Evolutionary conservation across 1,140 invertebrate species (phyloP).

Genomic region (Ostrea denselamellosa): DNA sequence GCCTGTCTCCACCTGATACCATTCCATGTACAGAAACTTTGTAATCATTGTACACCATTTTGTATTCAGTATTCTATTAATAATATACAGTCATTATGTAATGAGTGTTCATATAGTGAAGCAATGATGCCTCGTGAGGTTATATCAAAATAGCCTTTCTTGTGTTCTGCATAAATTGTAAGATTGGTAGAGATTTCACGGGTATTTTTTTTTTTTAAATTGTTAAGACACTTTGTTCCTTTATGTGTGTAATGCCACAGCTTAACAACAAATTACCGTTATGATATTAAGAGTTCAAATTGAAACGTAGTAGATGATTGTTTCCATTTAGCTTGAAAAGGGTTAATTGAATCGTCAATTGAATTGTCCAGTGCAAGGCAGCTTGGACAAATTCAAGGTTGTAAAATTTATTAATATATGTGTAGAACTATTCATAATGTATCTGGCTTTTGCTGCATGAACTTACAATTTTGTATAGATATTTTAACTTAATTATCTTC

Average conservation of each 20-base stretch:
- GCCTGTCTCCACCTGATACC: conserved; percentile 10
- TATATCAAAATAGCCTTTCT: background rate
- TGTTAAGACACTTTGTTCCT: background rate
- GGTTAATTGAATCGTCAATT: background rate
- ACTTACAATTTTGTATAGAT: background rate
- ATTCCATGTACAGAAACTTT: conserved; percentile 17
- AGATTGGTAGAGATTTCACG: background rate
- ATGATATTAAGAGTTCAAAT: background rate
- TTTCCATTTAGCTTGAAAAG: background rate
- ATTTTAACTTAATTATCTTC: background rate
- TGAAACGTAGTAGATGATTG: background rate
- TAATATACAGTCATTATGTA: conserved; percentile 10
- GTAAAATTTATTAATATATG: background rate
- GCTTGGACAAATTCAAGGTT: background rate
- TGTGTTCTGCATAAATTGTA: conserved; percentile 26
- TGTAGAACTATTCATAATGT: background rate
- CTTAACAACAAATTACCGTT: background rate
- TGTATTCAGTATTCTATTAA: conserved; percentile 35
- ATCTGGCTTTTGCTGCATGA: background rate
- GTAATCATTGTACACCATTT: background rate
- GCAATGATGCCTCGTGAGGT: background rate
- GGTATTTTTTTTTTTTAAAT: background rate
- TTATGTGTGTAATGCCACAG: background rate
- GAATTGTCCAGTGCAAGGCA: background rate
- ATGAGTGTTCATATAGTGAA: conserved; percentile 2